A percentile compares a stretch with the other conserved stretches of the same genome.
Evolutionary conservation across 2,797 vertebrate species (phyloP).

Genomic region (Spheniscus humboldti): DNA sequence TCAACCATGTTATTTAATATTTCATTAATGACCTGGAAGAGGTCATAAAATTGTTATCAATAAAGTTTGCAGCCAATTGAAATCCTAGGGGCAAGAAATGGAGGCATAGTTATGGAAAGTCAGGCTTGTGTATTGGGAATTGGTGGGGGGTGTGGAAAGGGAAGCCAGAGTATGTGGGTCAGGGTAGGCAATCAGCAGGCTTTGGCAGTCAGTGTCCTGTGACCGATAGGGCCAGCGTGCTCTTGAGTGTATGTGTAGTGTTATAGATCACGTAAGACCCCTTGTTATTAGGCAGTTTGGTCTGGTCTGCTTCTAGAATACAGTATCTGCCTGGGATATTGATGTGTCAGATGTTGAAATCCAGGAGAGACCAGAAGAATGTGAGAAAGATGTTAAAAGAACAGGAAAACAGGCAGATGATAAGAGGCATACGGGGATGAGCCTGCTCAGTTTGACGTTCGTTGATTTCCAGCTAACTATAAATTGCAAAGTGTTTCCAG

Average conservation of each 20-base stretch:
- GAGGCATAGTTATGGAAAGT: neutral
- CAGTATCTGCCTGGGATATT: neutral
- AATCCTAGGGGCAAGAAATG: neutral
- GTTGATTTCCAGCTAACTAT: neutral
- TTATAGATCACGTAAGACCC: rapidly evolving
- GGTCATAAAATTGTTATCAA: neutral
- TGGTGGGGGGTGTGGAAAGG: neutral
- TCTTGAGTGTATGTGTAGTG: rapidly evolving
- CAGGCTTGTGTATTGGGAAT: neutral
- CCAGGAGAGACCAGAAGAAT: neutral
- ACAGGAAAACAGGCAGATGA: neutral
- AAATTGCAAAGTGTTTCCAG: neutral
- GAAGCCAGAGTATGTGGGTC: neutral
- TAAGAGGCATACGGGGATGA: neutral
- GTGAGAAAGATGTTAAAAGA: neutral
- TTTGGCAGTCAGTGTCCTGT: neutral
- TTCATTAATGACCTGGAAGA: neutral
- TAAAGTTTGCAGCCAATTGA: neutral
- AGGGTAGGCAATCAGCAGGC: neutral
- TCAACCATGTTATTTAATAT: neutral
- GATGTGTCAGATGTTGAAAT: neutral
- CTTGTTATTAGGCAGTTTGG: neutral
- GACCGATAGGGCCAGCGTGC: rapidly evolving
- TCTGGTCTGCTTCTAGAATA: neutral
- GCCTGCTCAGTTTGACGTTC: neutral